Evolutionary conservation across 2,113 vertebrate genomes (phyloP), one percentile per base, ranked within the genome.

Genomic region (Merops nubicus): DNA sequence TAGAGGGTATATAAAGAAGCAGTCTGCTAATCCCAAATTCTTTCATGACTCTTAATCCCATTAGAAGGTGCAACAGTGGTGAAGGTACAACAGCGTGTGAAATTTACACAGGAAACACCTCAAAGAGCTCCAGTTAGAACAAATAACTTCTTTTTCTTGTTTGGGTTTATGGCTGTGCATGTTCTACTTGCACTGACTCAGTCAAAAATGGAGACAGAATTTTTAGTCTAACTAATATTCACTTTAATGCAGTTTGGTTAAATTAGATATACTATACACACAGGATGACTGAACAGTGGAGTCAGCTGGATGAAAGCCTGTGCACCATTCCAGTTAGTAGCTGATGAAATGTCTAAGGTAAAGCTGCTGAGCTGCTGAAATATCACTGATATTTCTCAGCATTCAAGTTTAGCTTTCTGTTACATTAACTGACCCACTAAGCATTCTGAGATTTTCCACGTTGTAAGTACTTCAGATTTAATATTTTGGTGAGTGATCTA

Each of bases 11-110:
- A 80, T 88, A 93, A 92, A 70, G 88, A 16, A 72, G 20, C 88
- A 77, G n/a, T 36, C 48, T 73, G n/a, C 50, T 95, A 92, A 96
- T 97, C 83, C 69, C 0, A 0, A 33, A 0, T 80, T 62, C 82
- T 88, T 62, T 70, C 38, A 42, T 31, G 29, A 28, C 72, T 63
- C 8, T 83, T 97, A 93, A 96, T 96, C 86, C 79, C 63, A 59
- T 94, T 92, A 84, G 26, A 50, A 93, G 62, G 78, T 75, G 38
- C 48, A 54, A 23, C 29, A 42, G n/a, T 14, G n/a, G 8, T n/a
- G 42, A 69, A 85, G 69, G 84, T 42, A 31, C 56, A 85, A 40
- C 47, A 86, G 53, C 15, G 43, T 38, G 21, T 33, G 64, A 86
- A 83, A 50, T 12, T 25, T 2, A 50, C 33, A 48, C 21, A 53